Conservation (phyloP, 1,140 invertebrate species). For the Panagrolaimus sp. region DNA sequence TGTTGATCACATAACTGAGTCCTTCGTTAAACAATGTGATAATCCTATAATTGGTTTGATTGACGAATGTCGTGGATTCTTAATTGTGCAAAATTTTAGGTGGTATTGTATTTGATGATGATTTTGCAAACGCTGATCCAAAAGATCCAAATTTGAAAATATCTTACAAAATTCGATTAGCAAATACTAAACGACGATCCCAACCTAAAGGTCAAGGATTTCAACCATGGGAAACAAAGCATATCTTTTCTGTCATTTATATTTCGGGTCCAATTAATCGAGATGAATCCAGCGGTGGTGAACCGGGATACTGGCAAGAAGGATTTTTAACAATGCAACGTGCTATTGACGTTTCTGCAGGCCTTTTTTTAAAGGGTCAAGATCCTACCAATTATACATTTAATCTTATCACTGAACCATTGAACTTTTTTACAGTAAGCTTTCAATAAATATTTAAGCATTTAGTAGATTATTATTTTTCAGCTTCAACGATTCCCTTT, state of each 20-base stretch:
- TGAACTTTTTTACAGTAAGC: background rate
- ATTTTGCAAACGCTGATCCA: constrained; percentile 24
- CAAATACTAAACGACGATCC: constrained; percentile 41
- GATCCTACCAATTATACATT: background rate
- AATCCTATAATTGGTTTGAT: constrained; percentile 33
- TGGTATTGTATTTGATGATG: constrained; percentile 40
- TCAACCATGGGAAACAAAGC: constrained; percentile 40
- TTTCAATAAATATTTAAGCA: background rate
- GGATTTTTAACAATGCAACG: constrained; percentile 49
- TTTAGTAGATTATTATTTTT: background rate
- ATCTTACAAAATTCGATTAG: constrained; percentile 35
- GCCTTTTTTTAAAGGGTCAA: constrained; percentile 23
- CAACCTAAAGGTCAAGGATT: constrained; percentile 15
- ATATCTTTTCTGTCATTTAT: constrained; percentile 22
- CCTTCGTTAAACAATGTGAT: constrained; percentile 34
- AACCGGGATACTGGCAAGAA: constrained; percentile 49
- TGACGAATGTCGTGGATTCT: background rate
- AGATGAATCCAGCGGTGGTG: constrained; percentile 24
- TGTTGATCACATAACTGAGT: constrained; percentile 22
- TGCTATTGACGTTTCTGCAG: constrained; percentile 39
- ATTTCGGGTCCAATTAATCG: constrained; percentile 33
- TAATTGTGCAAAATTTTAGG: constrained; percentile 5
- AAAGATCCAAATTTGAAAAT: constrained; percentile 15
- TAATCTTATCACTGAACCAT: constrained; percentile 15
- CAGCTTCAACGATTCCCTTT: constrained; percentile 47